A percentile compares a stretch with the other conserved stretches of the same genome.
These are phyloP conservation scores for Lutraria rhynchaena DNA, from an alignment of 1,140 invertebrate genomes.

Conservation along the genomic window DNA sequence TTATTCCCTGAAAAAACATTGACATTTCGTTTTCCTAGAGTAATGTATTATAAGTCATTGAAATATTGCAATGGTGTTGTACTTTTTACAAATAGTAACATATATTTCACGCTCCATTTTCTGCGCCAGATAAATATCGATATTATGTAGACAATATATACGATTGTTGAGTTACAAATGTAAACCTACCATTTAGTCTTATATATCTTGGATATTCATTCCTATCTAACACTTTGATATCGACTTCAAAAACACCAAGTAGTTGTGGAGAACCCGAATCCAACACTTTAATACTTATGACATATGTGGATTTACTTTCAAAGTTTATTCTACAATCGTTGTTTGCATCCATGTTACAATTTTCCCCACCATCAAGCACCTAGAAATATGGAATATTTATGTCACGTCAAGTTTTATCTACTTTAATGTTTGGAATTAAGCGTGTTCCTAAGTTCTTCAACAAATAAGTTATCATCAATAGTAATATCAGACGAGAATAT, in stretches of 20 bases:
- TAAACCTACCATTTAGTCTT: slow-evolving; percentile 13
- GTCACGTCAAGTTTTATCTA: too few relatives aligned
- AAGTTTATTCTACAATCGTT: neutral
- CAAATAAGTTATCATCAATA: too few relatives aligned
- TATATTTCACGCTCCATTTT: too few relatives aligned
- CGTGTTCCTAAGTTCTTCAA: too few relatives aligned
- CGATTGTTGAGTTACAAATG: neutral
- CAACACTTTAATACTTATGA: slow-evolving; percentile 8
- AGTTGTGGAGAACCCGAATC: slow-evolving; percentile 6
- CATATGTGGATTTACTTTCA: neutral
- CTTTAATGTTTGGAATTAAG: too few relatives aligned
- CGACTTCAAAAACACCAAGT: neutral
- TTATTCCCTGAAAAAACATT: slow-evolving; percentile 10
- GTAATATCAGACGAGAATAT: too few relatives aligned
- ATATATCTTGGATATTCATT: slow-evolving; percentile 28
- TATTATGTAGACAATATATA: too few relatives aligned
- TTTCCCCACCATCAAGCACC: neutral
- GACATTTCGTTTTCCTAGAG: neutral
- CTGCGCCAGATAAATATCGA: too few relatives aligned
- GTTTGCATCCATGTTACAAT: neutral
- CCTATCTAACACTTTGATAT: neutral
- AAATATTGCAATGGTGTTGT: neutral
- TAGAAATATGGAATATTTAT: too few relatives aligned
- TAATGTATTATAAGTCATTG: neutral
- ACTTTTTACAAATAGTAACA: too few relatives aligned